Percentiles rank a stretch among this genome's conserved stretches.
phyloP scores from a whole-genome alignment of 2,888 invertebrate genomes.

The Drosophila subsilvestris region DNA sequence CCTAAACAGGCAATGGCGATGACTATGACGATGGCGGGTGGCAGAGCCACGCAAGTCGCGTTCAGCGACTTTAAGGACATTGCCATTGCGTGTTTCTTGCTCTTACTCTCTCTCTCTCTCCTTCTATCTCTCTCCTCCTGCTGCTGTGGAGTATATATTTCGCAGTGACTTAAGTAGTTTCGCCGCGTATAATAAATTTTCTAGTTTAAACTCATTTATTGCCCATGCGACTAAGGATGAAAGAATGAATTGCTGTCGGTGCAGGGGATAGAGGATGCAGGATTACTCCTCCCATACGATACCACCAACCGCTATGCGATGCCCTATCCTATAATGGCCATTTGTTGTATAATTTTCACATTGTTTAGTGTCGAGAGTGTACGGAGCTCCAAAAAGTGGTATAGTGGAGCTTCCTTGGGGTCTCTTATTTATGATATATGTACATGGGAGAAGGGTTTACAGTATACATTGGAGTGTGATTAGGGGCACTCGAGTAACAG shows the following conservation, averaged over 20 bases:
- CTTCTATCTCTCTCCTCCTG: neutral
- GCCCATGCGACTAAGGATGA: constrained; percentile 55
- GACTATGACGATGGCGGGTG: neutral
- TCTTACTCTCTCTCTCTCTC: neutral
- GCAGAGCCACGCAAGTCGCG: constrained; percentile 41
- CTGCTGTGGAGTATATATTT: constrained; percentile 3
- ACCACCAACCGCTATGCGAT: constrained; percentile 26
- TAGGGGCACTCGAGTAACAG: neutral
- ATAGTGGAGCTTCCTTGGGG: constrained; percentile 42
- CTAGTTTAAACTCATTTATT: constrained; percentile 79
- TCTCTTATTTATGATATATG: constrained; percentile 72
- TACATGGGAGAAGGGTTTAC: constrained; percentile 15
- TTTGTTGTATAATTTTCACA: constrained; percentile 79
- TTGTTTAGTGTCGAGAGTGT: constrained; percentile 67
- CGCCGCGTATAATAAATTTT: constrained; percentile 78
- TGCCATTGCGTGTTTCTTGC: constrained; percentile 60
- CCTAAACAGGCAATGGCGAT: constrained; percentile 54
- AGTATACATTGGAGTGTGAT: too few species aligned
- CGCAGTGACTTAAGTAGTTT: constrained; percentile 72
- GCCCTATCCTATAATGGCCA: constrained; percentile 65
- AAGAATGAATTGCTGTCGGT: constrained; percentile 35
- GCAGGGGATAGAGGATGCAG: constrained; percentile 7
- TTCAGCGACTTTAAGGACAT: constrained; percentile 40
- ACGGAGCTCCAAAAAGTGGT: too few species aligned
- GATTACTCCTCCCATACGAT: constrained; percentile 38